Conservation (phyloP, 1,140 invertebrate species). For the Rhagoletis pomonella region DNA sequence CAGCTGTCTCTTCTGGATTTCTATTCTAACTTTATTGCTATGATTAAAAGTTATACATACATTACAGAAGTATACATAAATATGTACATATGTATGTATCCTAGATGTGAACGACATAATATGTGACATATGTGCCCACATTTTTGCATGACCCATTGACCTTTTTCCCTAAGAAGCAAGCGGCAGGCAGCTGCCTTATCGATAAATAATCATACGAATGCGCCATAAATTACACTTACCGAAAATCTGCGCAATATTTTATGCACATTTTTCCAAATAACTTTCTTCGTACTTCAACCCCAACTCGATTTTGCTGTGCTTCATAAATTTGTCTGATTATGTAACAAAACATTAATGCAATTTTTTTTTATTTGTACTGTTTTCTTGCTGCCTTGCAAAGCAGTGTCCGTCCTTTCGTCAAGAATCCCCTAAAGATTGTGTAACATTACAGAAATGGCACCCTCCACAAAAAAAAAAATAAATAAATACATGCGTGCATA, state of each 20-base stretch:
- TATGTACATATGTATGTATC: too few species aligned
- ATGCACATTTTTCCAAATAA: not conserved
- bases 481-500: too few species aligned
- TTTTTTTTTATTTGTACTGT: not conserved
- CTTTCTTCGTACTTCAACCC: not conserved
- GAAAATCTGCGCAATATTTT: not conserved
- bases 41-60: too few species aligned
- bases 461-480: not conserved
- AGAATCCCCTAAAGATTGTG: not conserved
- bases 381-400: not conserved
- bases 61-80: too few species aligned
- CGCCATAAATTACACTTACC: not conserved
- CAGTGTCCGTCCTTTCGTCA: not conserved
- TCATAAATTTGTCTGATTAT: conserved; percentile 30
- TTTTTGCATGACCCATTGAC: not conserved
- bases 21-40: too few species aligned
- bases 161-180: not conserved
- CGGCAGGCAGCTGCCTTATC: not conserved
- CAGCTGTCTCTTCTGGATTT: not conserved
- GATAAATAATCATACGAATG: not conserved
- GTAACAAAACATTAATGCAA: not conserved
- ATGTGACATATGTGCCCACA: not conserved
- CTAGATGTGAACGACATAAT: too few species aligned
- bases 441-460: not conserved
- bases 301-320: not conserved